phyloP scores from a whole-genome alignment of 2,888 invertebrate genomes.

The Drosophila phalerata region DNA sequence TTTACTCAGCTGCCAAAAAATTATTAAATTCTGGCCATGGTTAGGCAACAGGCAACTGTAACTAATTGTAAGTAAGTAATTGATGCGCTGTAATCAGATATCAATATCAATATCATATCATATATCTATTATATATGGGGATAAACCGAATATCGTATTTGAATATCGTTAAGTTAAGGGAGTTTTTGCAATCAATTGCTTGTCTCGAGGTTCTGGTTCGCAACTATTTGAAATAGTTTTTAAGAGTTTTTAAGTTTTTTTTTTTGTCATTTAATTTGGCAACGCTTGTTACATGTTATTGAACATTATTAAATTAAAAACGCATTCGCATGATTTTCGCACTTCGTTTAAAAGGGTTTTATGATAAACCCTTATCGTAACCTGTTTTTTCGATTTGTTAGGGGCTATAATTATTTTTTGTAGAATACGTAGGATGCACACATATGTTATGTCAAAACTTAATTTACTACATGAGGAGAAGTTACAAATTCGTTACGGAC shows the following conservation, averaged over 20 bases:
- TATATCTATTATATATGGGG: conserved; percentile 19
- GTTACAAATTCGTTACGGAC: conserved; percentile 69
- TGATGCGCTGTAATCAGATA: conserved; percentile 45
- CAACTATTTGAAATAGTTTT: conserved; percentile 63
- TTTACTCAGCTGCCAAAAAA: conserved; percentile 26
- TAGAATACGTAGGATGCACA: conserved; percentile 20
- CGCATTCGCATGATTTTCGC: conserved; percentile 59
- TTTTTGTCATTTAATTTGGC: conserved; percentile 77
- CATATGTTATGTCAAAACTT: conserved; percentile 35
- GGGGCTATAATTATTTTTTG: conserved; percentile 3
- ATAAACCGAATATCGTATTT: conserved; percentile 55
- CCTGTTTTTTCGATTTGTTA: conserved; percentile 28
- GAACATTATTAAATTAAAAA: conserved; percentile 44
- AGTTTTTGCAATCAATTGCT: conserved; percentile 47
- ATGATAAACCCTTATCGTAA: conserved; percentile 24
- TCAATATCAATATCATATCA: conserved; percentile 38
- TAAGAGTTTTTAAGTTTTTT: conserved; percentile 12
- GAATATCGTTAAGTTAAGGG: conserved; percentile 52
- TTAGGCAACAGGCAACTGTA: conserved; percentile 21
- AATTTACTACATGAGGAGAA: conserved; percentile 50
- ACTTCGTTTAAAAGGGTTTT: conserved; percentile 44
- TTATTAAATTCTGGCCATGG: conserved; percentile 20
- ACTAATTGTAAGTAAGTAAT: conserved; percentile 47
- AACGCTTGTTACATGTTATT: conserved; percentile 74
- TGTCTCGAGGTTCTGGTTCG: conserved; percentile 55